phyloP scores from a whole-genome alignment of 1,140 invertebrate genomes.

The Formica selysi region DNA sequence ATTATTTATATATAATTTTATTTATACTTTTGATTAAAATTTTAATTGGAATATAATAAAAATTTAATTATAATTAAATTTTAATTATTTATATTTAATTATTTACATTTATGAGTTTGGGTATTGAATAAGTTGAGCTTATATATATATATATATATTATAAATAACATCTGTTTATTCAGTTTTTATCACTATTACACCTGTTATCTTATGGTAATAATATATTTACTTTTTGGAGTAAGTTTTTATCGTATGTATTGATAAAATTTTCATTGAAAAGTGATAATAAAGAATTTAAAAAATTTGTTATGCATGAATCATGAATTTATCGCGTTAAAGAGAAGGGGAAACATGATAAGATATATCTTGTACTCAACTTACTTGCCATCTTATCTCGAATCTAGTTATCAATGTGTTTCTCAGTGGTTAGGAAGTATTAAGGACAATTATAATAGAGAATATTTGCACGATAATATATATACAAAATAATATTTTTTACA shows the following conservation, averaged over 20 bases:
- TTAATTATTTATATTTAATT: background rate
- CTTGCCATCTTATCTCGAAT: slow-evolving; percentile 77
- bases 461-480: too few relatives aligned
- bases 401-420: slow-evolving; percentile 53
- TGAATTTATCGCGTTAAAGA: slow-evolving; percentile 13
- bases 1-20: background rate
- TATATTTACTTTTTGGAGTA: background rate
- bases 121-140: background rate
- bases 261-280: slow-evolving; percentile 3
- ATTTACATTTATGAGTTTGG: background rate
- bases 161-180: background rate
- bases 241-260: background rate
- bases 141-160: background rate
- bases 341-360: slow-evolving; percentile 77
- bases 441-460: background rate
- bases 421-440: background rate
- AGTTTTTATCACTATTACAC: background rate
- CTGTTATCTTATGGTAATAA: background rate
- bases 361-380: slow-evolving; percentile 70
- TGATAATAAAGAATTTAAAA: background rate
- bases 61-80: background rate
- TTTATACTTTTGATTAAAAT: background rate
- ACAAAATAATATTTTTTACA: background rate
- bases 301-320: background rate
- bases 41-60: background rate